Evolutionary conservation across 92 coral and sea anemone species (phyloP), one percentile per base, ranked within the genome.

Genomic region (Phenganax stokvisi): DNA sequence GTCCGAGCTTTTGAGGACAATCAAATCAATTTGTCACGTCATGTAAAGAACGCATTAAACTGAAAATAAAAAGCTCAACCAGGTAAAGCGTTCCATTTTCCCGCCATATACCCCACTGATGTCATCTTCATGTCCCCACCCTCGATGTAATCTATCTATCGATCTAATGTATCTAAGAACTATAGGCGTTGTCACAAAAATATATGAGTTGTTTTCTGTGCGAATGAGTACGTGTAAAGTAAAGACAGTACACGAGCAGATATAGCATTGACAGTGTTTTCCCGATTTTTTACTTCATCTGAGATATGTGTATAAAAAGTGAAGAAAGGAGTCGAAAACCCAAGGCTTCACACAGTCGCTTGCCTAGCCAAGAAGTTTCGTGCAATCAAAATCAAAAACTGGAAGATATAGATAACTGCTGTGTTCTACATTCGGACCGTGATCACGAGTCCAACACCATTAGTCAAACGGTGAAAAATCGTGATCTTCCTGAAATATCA

Each of bases 401-500:
- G 6, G 52, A 69, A 69, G 74, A 37, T 37, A 37, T 37, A 37
- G 47, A 69, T 69, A 69, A 69, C 74, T 7, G 30, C 47, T 6
- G 74, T 69, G 74, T 69, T 69, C 8, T 31, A 51, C 74, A 69
- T 20, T 6, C 51, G 30, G 74, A 69, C 74, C 74, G 74, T 69
- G 74, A 69, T n/a, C 74, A 69, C 74, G 74, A 52, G 74, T 69
- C 74, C 74, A 69, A 69, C 53, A 69, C 74, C 74, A 69, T 20
- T 52, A 69, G 74, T n/a, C 51, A 6, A 69, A 69, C 74, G 30
- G 74, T 69, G 74, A 69, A 30, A 69, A 69, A 69, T 69, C 30
- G 74, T 69, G 74, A 69, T 25, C 74, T 69, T 69, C 29, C 25
- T 69, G 74, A 69, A 69, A 69, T 69, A 69, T 69, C 51, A 69